Conservation (phyloP, 2,797 vertebrate genomes). For the Aulostomus chinensis region DNA sequence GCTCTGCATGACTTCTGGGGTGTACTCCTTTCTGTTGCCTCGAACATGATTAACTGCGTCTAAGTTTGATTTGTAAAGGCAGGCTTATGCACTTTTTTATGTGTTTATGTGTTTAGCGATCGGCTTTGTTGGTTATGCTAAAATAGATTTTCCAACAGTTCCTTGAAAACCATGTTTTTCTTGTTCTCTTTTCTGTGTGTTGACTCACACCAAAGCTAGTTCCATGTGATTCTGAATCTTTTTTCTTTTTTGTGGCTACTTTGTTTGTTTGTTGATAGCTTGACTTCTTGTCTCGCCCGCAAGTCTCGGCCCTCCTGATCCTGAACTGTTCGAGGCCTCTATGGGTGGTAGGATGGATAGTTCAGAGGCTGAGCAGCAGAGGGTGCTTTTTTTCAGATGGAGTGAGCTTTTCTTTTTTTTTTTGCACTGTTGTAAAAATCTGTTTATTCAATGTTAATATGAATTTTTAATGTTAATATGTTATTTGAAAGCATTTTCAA, state of each 20-base stretch:
- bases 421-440: conserved; percentile 1
- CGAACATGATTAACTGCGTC: no score
- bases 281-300: not conserved
- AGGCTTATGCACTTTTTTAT: not conserved
- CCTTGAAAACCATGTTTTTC: not conserved
- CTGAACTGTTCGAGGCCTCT: not conserved
- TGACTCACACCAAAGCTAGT: not conserved
- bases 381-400: conserved; percentile 66
- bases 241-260: not conserved
- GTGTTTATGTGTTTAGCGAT: no score
- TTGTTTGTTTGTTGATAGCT: not conserved
- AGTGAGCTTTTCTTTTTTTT: not conserved
- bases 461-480: no score
- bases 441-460: no score
- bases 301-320: not conserved
- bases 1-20: conserved; percentile 8
- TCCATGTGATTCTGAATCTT: not conserved
- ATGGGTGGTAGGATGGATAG: not conserved
- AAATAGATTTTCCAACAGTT: not conserved
- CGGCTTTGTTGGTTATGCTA: no score
- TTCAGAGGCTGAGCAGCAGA: conserved; percentile 69
- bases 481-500: no score
- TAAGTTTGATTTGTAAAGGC: conserved; percentile 5
- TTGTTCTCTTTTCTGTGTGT: not conserved
- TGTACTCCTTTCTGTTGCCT: no score